Evolutionary conservation across 2,797 vertebrate species (phyloP).

Genomic region (Macropus fuliginosus): DNA sequence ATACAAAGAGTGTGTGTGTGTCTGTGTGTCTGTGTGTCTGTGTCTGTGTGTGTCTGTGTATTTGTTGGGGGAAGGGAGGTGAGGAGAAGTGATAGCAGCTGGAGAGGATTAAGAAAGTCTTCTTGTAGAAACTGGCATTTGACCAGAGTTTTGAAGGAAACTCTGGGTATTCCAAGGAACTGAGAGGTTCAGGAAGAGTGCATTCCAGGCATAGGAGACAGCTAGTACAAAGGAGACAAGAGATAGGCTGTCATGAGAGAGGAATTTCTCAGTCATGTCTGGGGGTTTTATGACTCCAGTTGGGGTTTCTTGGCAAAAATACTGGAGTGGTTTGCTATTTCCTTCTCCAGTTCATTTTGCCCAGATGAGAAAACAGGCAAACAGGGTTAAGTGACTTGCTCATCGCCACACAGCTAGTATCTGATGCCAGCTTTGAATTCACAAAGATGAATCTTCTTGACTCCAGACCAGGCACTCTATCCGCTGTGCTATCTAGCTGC

Average conservation of each 20-base stretch:
- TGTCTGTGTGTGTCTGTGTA: not conserved
- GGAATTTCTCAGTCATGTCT: not conserved
- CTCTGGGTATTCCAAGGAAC: not conserved
- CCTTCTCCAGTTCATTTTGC: not conserved
- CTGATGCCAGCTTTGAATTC: not conserved
- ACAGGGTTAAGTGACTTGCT: not conserved
- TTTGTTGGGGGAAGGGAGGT: not conserved
- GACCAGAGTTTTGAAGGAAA: not conserved
- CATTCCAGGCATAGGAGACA: not conserved
- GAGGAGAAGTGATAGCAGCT: not conserved
- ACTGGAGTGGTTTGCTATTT: not conserved
- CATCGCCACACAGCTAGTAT: not conserved
- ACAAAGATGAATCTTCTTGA: not conserved
- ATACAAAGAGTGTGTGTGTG: not conserved
- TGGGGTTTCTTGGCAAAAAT: not conserved
- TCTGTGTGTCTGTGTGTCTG: not conserved
- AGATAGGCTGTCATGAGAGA: not conserved
- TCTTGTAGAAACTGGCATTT: not conserved
- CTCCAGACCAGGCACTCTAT: not conserved
- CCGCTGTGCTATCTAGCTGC: not conserved
- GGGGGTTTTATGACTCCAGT: not conserved
- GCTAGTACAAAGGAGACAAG: not conserved
- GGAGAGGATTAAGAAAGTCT: not conserved
- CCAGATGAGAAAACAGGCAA: not conserved
- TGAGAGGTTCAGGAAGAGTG: not conserved